Percentiles rank a stretch among this genome's conserved stretches.
phyloP scores from a whole-genome alignment of 2,888 invertebrate species.

The Imbricaverruca yamaguchii region DNA sequence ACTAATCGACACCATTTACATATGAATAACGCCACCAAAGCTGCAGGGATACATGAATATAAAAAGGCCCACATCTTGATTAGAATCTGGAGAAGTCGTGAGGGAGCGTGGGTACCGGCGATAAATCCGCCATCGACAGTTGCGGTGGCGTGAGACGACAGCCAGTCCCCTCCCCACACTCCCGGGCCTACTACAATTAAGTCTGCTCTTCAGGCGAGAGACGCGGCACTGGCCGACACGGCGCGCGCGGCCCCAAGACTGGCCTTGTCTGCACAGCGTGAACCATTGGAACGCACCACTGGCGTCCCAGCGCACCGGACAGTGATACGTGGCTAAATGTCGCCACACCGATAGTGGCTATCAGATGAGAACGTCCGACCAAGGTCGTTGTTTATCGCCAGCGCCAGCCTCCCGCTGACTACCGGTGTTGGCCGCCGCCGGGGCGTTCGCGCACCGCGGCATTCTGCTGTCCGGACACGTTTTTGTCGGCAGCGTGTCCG shows the following conservation, averaged over 20 bases:
- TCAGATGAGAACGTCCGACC: background rate
- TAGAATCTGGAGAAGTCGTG: slow-evolving; percentile 16
- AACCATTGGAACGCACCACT: too few relatives aligned
- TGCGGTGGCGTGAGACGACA: background rate
- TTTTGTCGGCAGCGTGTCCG: too few relatives aligned
- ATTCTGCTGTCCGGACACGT: too few relatives aligned
- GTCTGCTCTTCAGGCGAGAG: background rate
- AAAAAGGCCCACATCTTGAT: slow-evolving; percentile 16
- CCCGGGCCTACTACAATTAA: background rate
- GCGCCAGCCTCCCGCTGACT: background rate
- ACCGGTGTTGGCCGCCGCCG: background rate
- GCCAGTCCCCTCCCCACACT: background rate
- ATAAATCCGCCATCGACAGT: background rate
- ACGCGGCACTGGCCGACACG: background rate
- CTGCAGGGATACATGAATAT: background rate
- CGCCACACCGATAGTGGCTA: background rate
- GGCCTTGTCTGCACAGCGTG: too few relatives aligned
- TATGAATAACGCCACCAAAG: slow-evolving; percentile 14
- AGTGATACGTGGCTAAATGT: background rate
- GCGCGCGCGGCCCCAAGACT: background rate
- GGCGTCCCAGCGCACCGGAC: background rate
- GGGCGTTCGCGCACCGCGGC: too few relatives aligned
- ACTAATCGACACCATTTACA: slow-evolving; percentile 18
- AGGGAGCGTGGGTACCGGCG: background rate
- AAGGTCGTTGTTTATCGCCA: background rate